A percentile compares a stretch with the other conserved stretches of the same genome.
These are phyloP conservation scores for Gastrophysa polygoni DNA, from an alignment of 2,888 invertebrate genomes.

Conservation along the genomic window DNA sequence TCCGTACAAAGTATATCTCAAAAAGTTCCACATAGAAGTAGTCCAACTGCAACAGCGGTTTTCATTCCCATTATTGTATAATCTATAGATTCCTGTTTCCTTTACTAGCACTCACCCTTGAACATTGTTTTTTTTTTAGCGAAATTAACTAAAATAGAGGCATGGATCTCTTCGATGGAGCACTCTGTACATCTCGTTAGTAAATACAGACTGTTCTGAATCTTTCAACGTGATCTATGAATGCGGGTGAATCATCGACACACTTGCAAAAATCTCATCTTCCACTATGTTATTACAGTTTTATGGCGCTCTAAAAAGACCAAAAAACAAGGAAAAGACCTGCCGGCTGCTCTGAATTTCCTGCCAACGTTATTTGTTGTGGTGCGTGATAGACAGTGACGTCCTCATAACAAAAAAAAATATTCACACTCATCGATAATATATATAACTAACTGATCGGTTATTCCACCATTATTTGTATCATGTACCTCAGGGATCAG, in stretches of 20 bases:
- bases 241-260: slow-evolving; percentile 37
- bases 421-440: too few relatives aligned
- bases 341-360: slow-evolving; percentile 48
- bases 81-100: too few relatives aligned
- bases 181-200: too few relatives aligned
- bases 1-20: too few relatives aligned
- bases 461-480: not conserved
- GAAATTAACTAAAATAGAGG: too few relatives aligned
- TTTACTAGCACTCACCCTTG: too few relatives aligned
- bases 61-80: too few relatives aligned
- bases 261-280: slow-evolving; percentile 49
- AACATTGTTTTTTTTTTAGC: too few relatives aligned
- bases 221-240: slow-evolving; percentile 24
- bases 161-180: too few relatives aligned
- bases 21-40: too few relatives aligned
- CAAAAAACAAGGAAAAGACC: slow-evolving; percentile 55
- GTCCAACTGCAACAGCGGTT: too few relatives aligned
- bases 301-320: slow-evolving; percentile 54
- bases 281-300: slow-evolving; percentile 51
- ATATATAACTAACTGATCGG: too few relatives aligned
- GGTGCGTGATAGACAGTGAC: slow-evolving; percentile 47
- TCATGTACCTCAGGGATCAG: not conserved
- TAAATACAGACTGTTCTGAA: slow-evolving; percentile 20
- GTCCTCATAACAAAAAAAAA: not conserved
- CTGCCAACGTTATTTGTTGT: slow-evolving; percentile 46